phyloP scores from a whole-genome alignment of 2,888 invertebrate species.

The Pandemis heparana region DNA sequence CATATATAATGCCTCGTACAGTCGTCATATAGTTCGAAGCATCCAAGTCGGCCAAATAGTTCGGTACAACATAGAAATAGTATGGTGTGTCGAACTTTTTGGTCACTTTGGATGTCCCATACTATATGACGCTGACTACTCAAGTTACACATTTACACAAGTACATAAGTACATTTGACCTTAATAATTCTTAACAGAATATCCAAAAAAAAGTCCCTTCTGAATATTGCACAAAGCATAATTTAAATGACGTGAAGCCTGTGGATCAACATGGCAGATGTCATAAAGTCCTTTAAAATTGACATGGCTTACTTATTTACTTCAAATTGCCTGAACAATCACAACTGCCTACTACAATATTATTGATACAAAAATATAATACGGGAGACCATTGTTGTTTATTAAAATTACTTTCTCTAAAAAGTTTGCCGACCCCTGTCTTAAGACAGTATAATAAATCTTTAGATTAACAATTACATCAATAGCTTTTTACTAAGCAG shows the following conservation, averaged over 20 bases:
- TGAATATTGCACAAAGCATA: neutral
- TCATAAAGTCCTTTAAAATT: neutral
- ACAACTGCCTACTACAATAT: neutral
- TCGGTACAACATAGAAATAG: no score
- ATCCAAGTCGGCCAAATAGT: no score
- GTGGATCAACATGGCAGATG: no score
- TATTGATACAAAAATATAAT: neutral
- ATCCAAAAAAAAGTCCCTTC: neutral
- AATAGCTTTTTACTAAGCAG: no score
- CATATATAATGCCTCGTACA: neutral
- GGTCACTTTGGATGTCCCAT: no score
- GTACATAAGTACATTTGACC: neutral
- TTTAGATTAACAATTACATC: neutral
- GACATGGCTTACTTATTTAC: neutral
- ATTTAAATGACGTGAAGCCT: neutral
- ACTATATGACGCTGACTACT: no score
- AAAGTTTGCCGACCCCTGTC: no score
- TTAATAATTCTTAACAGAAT: neutral
- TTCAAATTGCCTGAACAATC: neutral
- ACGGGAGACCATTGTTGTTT: neutral
- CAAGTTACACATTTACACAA: neutral
- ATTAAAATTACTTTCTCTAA: no score
- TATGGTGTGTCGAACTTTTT: no score
- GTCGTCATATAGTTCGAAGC: no score
- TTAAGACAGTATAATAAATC: no score